Evolutionary conservation across 2,113 vertebrate genomes (phyloP), one percentile per base, ranked within the genome.

Genomic region (Perca fluviatilis): DNA sequence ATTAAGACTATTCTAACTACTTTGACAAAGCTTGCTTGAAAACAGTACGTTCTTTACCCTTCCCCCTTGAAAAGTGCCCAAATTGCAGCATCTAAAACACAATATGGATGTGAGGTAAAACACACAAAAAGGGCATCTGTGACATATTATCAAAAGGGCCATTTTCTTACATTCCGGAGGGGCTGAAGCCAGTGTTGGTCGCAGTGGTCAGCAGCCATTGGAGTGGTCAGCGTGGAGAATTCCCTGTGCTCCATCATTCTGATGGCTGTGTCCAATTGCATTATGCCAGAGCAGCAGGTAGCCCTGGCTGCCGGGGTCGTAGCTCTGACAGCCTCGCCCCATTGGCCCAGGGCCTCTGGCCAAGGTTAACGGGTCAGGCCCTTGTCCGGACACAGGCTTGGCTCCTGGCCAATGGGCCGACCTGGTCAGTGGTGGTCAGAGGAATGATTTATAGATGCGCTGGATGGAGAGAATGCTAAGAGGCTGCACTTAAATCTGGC

Each of bases 211-310:
- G 79, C 67, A 56, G 66, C 71, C 82, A 88, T 86, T 91, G 83
- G 85, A 94, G 73, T 93, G 95, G 95, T 95, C 95, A 95, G 95
- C 94, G 92, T 96, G 91, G 94, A 93, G 67, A 96, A 96, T 95
- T 86, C 82, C 69, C 86, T 76, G 91, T 93, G 95, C 95, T 98
- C 95, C 97, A 97, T 97, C 96, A 95, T 95, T 91, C 92, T 94
- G 92, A 97, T 95, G 93, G 95, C 96, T 97, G 97, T 97, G 96
- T 97, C 97, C 83, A 93, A 97, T 96, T 83, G 95, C 95, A 95
- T 99, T 99, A 94, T 97, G 96, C 76, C 72, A 73, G 92, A 98
- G 95, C 98, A 99, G 97, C 98, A 98, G 97, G 98, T 98, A 97
- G 96, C 96, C 94, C 88, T 93, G 94, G 96, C 94, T 95, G 95